Evolutionary conservation across 1,140 invertebrate genomes (phyloP).

Genomic region (Scylla paramamosain): DNA sequence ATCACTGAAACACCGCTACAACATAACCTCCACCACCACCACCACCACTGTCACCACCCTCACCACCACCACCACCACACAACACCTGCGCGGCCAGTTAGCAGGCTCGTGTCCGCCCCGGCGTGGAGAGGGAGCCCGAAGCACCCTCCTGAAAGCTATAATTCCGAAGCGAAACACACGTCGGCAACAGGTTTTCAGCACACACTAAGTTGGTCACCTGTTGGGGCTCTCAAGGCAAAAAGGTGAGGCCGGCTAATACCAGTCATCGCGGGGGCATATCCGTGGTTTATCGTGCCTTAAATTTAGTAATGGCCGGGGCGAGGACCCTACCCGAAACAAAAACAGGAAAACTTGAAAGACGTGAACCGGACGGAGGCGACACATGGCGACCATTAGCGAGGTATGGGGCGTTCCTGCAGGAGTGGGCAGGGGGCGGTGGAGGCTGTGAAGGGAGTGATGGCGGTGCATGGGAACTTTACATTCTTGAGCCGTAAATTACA

Average conservation of each 20-base stretch:
- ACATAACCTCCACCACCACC: background rate
- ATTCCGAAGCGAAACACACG: slow-evolving; percentile 6
- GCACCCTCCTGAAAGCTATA: background rate
- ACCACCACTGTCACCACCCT: background rate
- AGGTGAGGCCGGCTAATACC: background rate
- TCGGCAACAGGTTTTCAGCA: slow-evolving; percentile 19
- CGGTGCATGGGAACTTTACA: background rate
- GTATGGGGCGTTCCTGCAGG: background rate
- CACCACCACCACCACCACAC: background rate
- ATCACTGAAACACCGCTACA: background rate
- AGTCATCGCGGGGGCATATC: background rate
- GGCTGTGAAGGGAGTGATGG: background rate
- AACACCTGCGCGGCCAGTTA: slow-evolving; percentile 4
- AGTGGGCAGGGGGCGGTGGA: background rate
- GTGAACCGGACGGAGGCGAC: background rate
- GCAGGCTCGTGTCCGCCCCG: background rate
- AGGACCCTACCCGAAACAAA: background rate
- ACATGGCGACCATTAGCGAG: background rate
- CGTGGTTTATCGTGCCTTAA: slow-evolving; percentile 4
- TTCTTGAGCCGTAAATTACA: too few species aligned
- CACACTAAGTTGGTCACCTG: slow-evolving; percentile 12
- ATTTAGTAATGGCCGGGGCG: background rate
- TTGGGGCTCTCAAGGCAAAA: background rate
- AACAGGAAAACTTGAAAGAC: background rate
- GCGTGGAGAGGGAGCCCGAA: background rate